Conservation (phyloP, 2,888 invertebrate species). For the Tenthredo notha region DNA sequence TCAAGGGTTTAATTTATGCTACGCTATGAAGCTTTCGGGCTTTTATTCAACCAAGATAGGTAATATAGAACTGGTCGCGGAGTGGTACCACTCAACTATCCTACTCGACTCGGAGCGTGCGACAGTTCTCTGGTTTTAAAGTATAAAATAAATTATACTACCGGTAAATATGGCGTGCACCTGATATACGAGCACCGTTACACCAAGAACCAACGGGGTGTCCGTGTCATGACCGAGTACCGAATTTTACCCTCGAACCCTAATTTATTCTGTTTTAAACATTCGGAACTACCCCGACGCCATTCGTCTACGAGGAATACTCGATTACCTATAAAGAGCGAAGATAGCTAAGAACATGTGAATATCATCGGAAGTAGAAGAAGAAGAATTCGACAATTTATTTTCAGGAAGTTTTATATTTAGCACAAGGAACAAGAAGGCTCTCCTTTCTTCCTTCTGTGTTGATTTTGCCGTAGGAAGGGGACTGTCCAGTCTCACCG, state of each 20-base stretch:
- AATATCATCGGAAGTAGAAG: too few relatives aligned
- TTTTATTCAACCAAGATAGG: slow-evolving; percentile 61
- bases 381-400: too few relatives aligned
- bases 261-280: slow-evolving; percentile 49
- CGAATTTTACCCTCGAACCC: slow-evolving; percentile 44
- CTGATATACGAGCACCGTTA: slow-evolving; percentile 55
- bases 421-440: too few relatives aligned
- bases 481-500: too few relatives aligned
- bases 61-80: slow-evolving; percentile 70
- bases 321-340: not conserved
- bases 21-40: slow-evolving; percentile 8
- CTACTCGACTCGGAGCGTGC: slow-evolving; percentile 63
- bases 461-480: too few relatives aligned
- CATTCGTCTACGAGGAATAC: not conserved
- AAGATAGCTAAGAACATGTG: too few relatives aligned
- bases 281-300: slow-evolving; percentile 20
- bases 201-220: slow-evolving; percentile 60
- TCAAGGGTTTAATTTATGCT: slow-evolving; percentile 49
- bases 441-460: too few relatives aligned
- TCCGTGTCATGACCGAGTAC: slow-evolving; percentile 54
- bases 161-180: slow-evolving; percentile 67
- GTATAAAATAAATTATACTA: slow-evolving; percentile 71
- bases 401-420: too few relatives aligned
- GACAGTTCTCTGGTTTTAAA: slow-evolving; percentile 71
- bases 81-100: slow-evolving; percentile 74